Percentiles rank a stretch among this genome's conserved stretches.
These are phyloP conservation scores for Drosophila sechellia DNA, from an alignment of 1,140 invertebrate genomes.

Conservation along the genomic window DNA sequence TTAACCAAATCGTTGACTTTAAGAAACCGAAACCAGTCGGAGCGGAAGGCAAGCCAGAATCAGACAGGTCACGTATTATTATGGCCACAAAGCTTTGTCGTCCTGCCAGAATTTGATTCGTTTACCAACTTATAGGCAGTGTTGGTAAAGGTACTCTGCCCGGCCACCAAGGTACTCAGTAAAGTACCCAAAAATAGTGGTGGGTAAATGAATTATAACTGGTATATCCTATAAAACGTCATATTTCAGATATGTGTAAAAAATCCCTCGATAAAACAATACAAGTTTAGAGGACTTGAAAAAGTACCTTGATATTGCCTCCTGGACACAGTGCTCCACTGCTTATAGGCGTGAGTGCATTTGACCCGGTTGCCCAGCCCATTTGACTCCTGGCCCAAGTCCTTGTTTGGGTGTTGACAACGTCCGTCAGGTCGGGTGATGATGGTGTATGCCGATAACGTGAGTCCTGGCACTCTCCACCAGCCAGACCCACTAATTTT, in stretches of 20 bases:
- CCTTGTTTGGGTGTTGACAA: slow-evolving; percentile 68
- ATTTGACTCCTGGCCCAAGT: slow-evolving; percentile 20
- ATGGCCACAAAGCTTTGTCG: slow-evolving; percentile 66
- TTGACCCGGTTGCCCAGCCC: slow-evolving; percentile 34
- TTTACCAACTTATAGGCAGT: slow-evolving; percentile 64
- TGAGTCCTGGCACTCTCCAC: slow-evolving; percentile 33
- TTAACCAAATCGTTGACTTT: slow-evolving; percentile 59
- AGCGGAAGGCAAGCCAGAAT: slow-evolving; percentile 21
- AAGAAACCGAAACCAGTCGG: slow-evolving; percentile 45
- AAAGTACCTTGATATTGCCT: no score
- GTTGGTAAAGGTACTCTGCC: not conserved
- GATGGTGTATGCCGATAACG: slow-evolving; percentile 77
- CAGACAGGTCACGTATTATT: slow-evolving; percentile 79
- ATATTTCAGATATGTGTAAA: no score
- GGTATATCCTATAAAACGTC: no score
- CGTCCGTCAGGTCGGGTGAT: slow-evolving; percentile 67
- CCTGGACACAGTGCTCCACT: slow-evolving; percentile 1
- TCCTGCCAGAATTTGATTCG: slow-evolving; percentile 74
- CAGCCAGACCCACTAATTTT: slow-evolving; percentile 77
- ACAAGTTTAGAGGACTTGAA: no score
- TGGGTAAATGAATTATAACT: no score
- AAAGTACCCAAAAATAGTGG: not conserved
- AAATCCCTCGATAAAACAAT: no score
- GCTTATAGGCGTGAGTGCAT: slow-evolving; percentile 53
- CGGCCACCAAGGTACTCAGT: not conserved